A percentile compares a stretch with the other conserved stretches of the same genome.
Evolutionary conservation across 2,113 vertebrate species (phyloP).

Genomic region (Etia nguti): DNA sequence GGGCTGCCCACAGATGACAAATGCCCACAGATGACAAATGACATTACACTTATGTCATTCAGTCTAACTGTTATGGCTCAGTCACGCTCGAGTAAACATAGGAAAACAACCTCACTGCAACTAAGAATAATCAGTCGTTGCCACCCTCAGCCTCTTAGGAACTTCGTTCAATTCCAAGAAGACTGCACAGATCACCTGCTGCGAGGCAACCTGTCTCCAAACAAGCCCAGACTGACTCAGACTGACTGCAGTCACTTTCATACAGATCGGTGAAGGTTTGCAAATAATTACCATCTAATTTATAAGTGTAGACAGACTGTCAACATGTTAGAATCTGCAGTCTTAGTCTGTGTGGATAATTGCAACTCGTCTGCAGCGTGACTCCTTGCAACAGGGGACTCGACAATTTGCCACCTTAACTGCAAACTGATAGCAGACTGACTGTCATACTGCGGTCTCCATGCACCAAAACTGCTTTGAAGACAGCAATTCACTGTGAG

Average conservation of each 20-base stretch:
- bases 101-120: background rate
- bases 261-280: background rate
- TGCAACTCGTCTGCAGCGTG: no score
- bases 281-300: background rate
- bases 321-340: no score
- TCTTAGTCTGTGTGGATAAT: no score
- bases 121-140: background rate
- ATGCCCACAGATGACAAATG: no score
- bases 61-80: background rate
- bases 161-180: background rate
- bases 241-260: background rate
- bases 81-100: background rate
- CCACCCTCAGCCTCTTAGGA: fast-evolving
- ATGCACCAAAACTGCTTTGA: no score
- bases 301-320: no score
- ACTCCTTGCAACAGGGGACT: no score
- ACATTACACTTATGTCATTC: background rate
- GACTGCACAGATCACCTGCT: background rate
- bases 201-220: background rate
- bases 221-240: background rate
- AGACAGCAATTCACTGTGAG: no score
- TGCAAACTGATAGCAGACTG: no score
- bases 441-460: no score
- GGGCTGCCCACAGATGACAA: background rate
- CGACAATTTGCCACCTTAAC: no score